A percentile compares a stretch with the other conserved stretches of the same genome.
Evolutionary conservation across 2,888 invertebrate species (phyloP).

Genomic region (Limnephilus auricula): DNA sequence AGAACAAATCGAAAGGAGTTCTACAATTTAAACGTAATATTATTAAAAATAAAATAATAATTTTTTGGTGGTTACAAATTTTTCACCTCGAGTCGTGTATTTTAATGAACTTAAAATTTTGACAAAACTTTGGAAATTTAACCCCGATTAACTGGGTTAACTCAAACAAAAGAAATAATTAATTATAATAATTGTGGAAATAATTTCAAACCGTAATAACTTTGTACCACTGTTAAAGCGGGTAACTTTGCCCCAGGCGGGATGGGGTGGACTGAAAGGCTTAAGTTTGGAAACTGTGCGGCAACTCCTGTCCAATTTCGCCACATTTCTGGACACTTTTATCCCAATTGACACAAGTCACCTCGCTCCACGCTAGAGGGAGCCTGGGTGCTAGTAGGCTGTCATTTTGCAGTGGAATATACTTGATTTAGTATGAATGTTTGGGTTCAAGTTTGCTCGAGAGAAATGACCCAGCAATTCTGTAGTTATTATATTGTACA

Average conservation of each 20-base stretch:
- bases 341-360: slow-evolving; percentile 52
- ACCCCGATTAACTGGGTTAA: background rate
- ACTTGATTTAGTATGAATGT: background rate
- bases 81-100: background rate
- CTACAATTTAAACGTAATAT: too few relatives aligned
- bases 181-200: background rate
- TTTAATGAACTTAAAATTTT: background rate
- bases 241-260: background rate
- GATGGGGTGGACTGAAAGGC: slow-evolving; percentile 11
- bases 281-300: slow-evolving; percentile 29
- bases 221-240: background rate
- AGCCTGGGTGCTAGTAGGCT: background rate
- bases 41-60: too few relatives aligned
- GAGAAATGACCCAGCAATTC: background rate
- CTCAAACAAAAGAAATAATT: background rate
- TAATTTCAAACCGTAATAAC: slow-evolving; percentile 2
- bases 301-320: slow-evolving; percentile 54
- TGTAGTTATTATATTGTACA: background rate
- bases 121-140: background rate
- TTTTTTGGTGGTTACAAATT: too few relatives aligned
- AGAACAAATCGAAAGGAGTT: too few relatives aligned
- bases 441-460: background rate
- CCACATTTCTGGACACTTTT: slow-evolving; percentile 49
- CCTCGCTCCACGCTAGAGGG: slow-evolving; percentile 4
- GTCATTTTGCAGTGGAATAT: background rate